Base-by-base conservation (phyloP, 2,888 invertebrate genomes). In the Stramonita haemastoma region DNA sequence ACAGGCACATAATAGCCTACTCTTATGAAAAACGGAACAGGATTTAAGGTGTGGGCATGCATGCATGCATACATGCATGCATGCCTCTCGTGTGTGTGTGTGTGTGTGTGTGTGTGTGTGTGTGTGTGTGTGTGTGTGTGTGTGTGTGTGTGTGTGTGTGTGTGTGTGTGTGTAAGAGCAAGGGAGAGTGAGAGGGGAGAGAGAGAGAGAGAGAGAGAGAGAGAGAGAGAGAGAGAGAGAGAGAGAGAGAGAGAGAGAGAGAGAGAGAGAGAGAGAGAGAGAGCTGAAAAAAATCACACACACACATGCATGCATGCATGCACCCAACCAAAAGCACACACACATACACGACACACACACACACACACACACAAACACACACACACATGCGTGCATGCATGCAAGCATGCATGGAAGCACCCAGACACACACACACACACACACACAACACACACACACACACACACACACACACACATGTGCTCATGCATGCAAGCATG, bases 31-130 rank as follows among this genome's bases (percentile, higher is more conserved):
- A n/a, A n/a, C n/a, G n/a, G n/a, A n/a, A n/a, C n/a, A n/a, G n/a
- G n/a, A n/a, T n/a, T n/a, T n/a, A n/a, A n/a, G n/a, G n/a, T n/a
- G n/a, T n/a, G n/a, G n/a, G n/a, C n/a, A n/a, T n/a, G n/a, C n/a
- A n/a, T n/a, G n/a, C n/a, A n/a, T n/a, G n/a, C n/a, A n/a, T n/a
- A n/a, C n/a, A n/a, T n/a, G n/a, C n/a, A n/a, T n/a, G n/a, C n/a
- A n/a, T n/a, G n/a, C n/a, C n/a, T n/a, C n/a, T 17, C 22, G 22
- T 70, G 79, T 32, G 79, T 29, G 32, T 81, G 79, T 81, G 79
- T 81, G 79, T 81, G 79, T 81, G 79, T 81, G 79, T 81, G 79
- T 77, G 79, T 81, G 46, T 83, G 83, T 46, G 83, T 46, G 46
- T 46, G 83, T 17, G 19, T 22, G 83, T 46, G 83, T 46, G 19